A percentile compares a stretch with the other conserved stretches of the same genome.
Conservation (phyloP, 2,797 vertebrate genomes). For the Fundulus diaphanus region DNA sequence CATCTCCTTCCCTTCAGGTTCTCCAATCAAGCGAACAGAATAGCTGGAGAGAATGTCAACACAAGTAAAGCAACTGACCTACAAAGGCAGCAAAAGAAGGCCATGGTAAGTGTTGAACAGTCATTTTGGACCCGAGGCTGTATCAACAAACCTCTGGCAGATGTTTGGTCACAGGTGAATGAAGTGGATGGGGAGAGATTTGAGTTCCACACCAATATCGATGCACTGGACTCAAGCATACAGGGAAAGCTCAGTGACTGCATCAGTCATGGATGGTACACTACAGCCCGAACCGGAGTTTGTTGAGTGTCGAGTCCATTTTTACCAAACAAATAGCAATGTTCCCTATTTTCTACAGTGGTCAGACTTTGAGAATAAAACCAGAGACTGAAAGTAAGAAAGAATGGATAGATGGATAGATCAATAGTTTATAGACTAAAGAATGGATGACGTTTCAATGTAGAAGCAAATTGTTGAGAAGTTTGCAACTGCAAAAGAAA, state of each 20-base stretch:
- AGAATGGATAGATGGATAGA: neutral
- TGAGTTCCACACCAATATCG: neutral
- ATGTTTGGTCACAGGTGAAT: constrained; percentile 1
- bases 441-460: neutral
- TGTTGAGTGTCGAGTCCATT: neutral
- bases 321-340: neutral
- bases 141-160: constrained; percentile 1
- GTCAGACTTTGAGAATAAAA: neutral
- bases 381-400: neutral
- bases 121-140: constrained; percentile 2
- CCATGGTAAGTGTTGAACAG: constrained; percentile 6
- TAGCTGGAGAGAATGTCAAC: constrained; percentile 2
- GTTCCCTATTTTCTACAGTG: neutral
- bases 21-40: neutral
- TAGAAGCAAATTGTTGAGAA: neutral
- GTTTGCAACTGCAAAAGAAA: neutral
- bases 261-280: neutral
- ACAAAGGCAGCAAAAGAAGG: neutral
- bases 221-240: neutral
- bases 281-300: neutral
- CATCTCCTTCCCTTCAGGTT: neutral
- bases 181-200: neutral
- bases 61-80: constrained; percentile 7
- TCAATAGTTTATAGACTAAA: neutral
- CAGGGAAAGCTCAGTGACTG: neutral